phyloP scores from a whole-genome alignment of 2,888 invertebrate genomes.

The Agonum fuliginosum region DNA sequence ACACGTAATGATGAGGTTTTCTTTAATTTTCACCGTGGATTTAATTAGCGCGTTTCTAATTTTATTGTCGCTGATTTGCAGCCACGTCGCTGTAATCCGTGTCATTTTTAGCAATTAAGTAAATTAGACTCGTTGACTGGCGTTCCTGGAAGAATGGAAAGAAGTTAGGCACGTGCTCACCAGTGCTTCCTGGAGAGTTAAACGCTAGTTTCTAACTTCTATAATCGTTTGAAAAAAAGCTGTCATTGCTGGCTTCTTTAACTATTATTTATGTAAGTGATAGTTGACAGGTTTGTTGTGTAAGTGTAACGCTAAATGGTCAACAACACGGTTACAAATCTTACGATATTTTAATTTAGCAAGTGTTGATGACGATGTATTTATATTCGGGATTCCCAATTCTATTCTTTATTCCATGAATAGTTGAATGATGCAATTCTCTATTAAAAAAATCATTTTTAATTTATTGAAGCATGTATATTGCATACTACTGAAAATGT shows the following conservation, averaged over 20 bases:
- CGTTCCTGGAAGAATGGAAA: conserved; percentile 30
- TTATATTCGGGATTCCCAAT: no score
- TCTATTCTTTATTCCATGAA: no score
- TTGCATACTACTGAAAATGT: no score
- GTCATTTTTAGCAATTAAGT: conserved; percentile 40
- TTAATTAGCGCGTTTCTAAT: conserved; percentile 43
- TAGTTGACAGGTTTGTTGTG: neutral
- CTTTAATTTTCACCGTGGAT: conserved; percentile 21
- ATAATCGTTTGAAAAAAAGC: neutral
- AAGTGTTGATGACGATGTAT: no score
- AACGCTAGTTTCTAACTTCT: neutral
- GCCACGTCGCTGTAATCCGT: conserved; percentile 22
- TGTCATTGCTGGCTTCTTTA: neutral
- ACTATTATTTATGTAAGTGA: neutral
- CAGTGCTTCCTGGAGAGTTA: neutral
- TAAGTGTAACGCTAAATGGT: neutral
- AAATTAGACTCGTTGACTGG: conserved; percentile 2
- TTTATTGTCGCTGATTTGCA: conserved; percentile 26
- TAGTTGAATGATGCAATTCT: no score
- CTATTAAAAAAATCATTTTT: no score
- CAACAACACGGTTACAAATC: neutral
- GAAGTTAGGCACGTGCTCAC: conserved; percentile 11
- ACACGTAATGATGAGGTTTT: neutral
- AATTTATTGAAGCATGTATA: no score
- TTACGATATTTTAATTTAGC: neutral